Base-by-base conservation (phyloP, 2,888 invertebrate genomes). In the Frankliniella fusca region DNA sequence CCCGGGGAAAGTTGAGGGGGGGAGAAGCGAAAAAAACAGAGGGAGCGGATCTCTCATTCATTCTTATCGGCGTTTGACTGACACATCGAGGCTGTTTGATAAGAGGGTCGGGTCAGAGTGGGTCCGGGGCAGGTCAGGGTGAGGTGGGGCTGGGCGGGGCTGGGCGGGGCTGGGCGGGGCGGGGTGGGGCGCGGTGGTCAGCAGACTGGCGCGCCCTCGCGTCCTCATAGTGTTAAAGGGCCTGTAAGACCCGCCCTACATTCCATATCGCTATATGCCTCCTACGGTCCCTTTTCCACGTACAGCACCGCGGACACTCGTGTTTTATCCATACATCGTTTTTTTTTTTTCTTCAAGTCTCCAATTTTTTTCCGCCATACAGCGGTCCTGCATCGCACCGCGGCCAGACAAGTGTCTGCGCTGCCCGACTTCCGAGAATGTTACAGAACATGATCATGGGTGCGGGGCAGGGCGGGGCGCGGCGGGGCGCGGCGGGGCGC, bases 111-210 rank as follows among this genome's bases (percentile, higher is more conserved):
- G 70, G 82, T 82, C 50, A 65, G 80, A 8, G 81, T 61, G 48
- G 48, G 48, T 50, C 50, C 83, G 84, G 38, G 83, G 83, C 82
- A 84, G 85, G 86, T 86, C 85, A 86, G 86, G 85, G 86, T 86
- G 85, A 5, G 38, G 38, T 38, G 3, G 38, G 38, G 38, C 38
- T n/a, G n/a, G n/a, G n/a, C n/a, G n/a, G 80, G 80, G 15, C 80
- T 61, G 48, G 48, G 48, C 83, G 84, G 38, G 83, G 83, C 82
- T 84, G 85, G 86, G 86, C 85, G 86, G 86, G 85, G 86, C 86
- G 85, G 38, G 38, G 38, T 38, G 3, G 38, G 38, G 38, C 38
- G 3, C 38, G 3, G 38, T 3, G 38, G 38, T 38, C 38, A 38
- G 38, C 38, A n/a, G n/a, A n/a, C n/a, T n/a, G n/a, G n/a, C n/a